Conservation (phyloP, 2,113 vertebrate genomes). For the Clarias magur region DNA sequence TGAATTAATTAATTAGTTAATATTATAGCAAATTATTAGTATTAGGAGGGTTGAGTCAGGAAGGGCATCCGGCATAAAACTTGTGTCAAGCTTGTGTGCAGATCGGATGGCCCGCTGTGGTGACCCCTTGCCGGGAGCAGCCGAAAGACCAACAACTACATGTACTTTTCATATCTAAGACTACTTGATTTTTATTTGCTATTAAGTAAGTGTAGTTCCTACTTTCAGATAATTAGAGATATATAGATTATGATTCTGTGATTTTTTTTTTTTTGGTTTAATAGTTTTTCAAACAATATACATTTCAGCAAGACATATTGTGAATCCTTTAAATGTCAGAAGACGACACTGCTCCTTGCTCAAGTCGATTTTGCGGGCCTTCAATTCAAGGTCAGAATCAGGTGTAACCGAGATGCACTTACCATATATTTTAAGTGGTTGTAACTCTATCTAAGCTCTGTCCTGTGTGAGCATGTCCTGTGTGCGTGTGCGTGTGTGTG, state of each 20-base stretch:
- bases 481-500: no score
- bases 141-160: neutral
- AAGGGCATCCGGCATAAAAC: no score
- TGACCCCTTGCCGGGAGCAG: no score
- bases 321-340: neutral
- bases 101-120: no score
- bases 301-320: neutral
- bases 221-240: no score
- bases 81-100: no score
- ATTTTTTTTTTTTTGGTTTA: no score
- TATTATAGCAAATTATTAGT: neutral
- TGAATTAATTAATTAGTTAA: neutral
- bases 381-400: neutral
- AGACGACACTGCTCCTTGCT: neutral
- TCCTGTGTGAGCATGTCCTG: neutral
- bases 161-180: neutral
- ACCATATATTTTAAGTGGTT: no score
- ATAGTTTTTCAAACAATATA: no score
- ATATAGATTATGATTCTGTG: neutral
- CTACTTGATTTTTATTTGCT: neutral
- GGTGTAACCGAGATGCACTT: neutral
- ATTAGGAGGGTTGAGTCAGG: no score
- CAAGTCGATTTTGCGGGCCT: neutral
- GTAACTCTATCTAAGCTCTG: neutral
- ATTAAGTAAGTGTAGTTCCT: neutral